phyloP scores from a whole-genome alignment of 2,797 vertebrate species.

The Phylloscopus collybita region DNA sequence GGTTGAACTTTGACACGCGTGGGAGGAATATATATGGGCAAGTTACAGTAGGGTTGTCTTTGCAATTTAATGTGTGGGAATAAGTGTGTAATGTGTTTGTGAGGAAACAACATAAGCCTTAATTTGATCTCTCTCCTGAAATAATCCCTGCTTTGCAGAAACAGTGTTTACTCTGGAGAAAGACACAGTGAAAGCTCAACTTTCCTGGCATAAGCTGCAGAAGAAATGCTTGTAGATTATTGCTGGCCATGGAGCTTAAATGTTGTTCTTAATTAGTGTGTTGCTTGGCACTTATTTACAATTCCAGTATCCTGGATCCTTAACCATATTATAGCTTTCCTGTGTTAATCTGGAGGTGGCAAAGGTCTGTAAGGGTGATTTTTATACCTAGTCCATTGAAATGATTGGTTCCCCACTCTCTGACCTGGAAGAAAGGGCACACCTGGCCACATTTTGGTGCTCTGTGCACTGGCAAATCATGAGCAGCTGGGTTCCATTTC shows the following conservation, averaged over 20 bases:
- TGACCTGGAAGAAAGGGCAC: background rate
- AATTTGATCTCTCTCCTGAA: background rate
- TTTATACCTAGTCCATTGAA: background rate
- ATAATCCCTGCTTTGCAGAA: background rate
- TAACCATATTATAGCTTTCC: background rate
- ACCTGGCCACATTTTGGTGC: background rate
- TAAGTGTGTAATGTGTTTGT: background rate
- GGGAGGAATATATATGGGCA: background rate
- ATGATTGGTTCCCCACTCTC: background rate
- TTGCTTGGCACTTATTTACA: background rate
- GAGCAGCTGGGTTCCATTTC: background rate
- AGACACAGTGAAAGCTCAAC: background rate
- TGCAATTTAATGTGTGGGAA: background rate
- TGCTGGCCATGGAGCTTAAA: background rate
- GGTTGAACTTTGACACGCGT: rapidly evolving
- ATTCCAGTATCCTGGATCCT: background rate
- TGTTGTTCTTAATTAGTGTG: background rate
- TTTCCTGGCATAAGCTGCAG: background rate
- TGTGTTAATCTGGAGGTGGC: background rate
- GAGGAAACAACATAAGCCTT: background rate
- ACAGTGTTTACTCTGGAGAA: background rate
- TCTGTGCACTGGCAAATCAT: background rate
- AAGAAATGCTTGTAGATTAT: background rate
- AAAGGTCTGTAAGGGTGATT: background rate
- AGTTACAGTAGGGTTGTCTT: background rate